Evolutionary conservation across 1,140 invertebrate genomes (phyloP), one percentile per base, ranked within the genome.

Genomic region (Nautilus pompilius): DNA sequence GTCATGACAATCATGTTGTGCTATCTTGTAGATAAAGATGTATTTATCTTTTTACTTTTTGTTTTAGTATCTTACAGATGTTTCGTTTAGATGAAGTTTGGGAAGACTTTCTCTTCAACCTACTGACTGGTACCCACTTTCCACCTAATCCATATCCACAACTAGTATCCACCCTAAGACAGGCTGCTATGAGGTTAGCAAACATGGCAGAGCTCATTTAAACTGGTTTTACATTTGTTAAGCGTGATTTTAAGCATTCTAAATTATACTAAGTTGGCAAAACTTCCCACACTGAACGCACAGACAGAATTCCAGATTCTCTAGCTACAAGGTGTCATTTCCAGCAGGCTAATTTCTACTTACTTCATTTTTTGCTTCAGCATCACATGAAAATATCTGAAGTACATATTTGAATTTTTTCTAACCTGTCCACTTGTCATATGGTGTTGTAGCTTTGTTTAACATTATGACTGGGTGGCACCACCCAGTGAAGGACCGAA

Each of bases 1-100:
- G n/a, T n/a, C n/a, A n/a, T n/a, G n/a, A n/a, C n/a, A 0, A 15
- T 45, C 20, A 59, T 22, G n/a, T 24, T 3, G 1, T 60, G 8
- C 26, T 29, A 33, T 54, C 32, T 30, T 57, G 17, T 24, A 17
- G 36, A 17, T 34, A 22, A 24, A 6, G 22, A n/a, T n/a, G 15
- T 17, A 24, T 45, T 24, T 61, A 33, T 20, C 26, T 17, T 33
- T 45, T 3, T 29, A 34, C 26, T 59, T 60, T 62, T 57, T 55
- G 41, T 51, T 67, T 69, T 13, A 62, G 79, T 76, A 78, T 78
- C 45, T 62, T 79, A 62, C 48, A 73, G 28, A 76, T 78, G 56
- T 75, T 68, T 8, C 77, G 78, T 51, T 54, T 80, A 57, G 78
- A 80, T 70, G 71, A 75, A 26, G 60, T 72, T n/a, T 80, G 76